Conservation (phyloP, 2,797 vertebrate genomes). For the Delichon dasypus region DNA sequence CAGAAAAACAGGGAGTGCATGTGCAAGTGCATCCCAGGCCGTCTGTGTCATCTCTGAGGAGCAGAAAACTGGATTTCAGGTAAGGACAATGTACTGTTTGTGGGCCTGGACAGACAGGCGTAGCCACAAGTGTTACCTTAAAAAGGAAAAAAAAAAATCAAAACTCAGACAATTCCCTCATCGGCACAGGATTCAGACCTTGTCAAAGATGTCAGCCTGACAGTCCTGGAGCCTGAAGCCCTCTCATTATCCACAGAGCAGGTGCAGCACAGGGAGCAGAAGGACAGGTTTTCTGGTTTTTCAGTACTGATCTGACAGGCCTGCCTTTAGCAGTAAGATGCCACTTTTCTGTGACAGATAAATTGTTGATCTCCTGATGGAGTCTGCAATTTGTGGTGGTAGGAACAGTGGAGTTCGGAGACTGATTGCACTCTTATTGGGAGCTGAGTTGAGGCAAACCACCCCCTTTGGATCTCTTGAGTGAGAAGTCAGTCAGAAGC, state of each 20-base stretch:
- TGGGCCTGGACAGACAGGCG: not conserved
- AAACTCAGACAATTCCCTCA: not conserved
- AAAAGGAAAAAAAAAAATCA: not conserved
- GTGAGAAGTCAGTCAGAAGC: not conserved
- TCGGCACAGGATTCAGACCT: not conserved
- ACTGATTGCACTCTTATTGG: not conserved
- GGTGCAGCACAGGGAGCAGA: not conserved
- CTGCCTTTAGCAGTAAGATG: not conserved
- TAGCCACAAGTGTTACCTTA: not conserved
- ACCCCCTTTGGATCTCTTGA: not conserved
- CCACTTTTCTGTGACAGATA: constrained; percentile 34
- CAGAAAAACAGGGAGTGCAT: not conserved
- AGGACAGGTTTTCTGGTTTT: constrained; percentile 10
- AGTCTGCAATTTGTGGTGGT: constrained; percentile 13
- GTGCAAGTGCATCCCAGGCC: not conserved
- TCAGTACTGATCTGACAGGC: not conserved
- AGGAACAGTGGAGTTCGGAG: not conserved
- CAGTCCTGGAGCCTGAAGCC: not conserved
- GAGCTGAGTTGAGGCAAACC: not conserved
- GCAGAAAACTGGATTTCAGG: not conserved
- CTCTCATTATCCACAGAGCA: constrained; percentile 18
- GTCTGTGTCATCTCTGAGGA: not conserved
- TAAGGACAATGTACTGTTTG: fast-evolving
- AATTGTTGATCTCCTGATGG: constrained; percentile 26
- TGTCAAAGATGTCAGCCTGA: constrained; percentile 8